These are phyloP conservation scores for Cryptus viduatorius DNA, from an alignment of 2,888 invertebrate genomes.

Conservation along the genomic window DNA sequence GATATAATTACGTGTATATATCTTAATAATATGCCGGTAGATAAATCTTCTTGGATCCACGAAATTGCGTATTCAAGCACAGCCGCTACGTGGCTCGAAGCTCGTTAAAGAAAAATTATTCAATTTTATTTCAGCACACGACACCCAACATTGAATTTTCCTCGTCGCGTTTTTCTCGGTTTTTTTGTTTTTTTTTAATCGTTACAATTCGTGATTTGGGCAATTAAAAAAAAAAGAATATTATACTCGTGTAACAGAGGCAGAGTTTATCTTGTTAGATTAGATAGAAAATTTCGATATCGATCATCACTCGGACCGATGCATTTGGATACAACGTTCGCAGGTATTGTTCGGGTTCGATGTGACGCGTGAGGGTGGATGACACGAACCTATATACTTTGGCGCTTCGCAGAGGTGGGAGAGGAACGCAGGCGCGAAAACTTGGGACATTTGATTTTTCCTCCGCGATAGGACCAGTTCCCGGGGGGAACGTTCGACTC, in stretches of 20 bases:
- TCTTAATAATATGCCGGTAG: too few species aligned
- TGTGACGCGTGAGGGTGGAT: conserved; percentile 71
- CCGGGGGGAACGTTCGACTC: conserved; percentile 5
- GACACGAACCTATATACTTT: conserved; percentile 73
- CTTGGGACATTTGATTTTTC: conserved; percentile 61
- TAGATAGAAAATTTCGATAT: background rate
- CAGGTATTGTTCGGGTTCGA: conserved; percentile 71
- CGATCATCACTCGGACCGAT: conserved; percentile 25
- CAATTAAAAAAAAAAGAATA: background rate
- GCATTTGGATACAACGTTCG: conserved; percentile 58
- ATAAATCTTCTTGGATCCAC: too few species aligned
- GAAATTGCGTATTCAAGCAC: background rate
- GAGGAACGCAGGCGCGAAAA: conserved; percentile 69
- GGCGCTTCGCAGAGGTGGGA: conserved; percentile 48
- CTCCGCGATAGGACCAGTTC: conserved; percentile 17
- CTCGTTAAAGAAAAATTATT: background rate
- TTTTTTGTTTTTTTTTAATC: background rate
- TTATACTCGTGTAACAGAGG: background rate
- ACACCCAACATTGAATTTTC: background rate
- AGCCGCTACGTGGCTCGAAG: background rate
- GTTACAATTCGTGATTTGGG: background rate
- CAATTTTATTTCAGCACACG: background rate
- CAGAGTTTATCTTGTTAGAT: background rate
- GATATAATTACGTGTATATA: too few species aligned
- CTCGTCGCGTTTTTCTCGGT: background rate